Conservation (phyloP, 1,140 invertebrate genomes). For the Drosophila sp. region DNA sequence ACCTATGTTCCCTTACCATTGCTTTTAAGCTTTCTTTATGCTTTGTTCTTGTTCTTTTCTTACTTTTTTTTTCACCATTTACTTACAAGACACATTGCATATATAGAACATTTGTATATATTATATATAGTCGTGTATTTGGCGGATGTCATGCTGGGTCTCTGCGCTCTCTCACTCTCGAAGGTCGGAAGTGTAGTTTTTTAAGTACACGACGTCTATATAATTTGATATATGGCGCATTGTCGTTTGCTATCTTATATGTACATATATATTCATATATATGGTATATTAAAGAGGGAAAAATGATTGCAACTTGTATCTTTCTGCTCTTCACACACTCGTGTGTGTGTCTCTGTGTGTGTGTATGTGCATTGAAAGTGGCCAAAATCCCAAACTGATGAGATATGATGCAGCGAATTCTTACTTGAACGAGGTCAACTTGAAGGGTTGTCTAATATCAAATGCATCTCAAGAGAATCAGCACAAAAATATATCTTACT, state of each 20-base stretch:
- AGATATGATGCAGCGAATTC: slow-evolving; percentile 18
- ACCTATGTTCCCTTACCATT: slow-evolving; percentile 32
- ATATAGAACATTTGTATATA: slow-evolving; percentile 26
- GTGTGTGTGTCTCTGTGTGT: slow-evolving; percentile 12
- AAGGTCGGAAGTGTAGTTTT: slow-evolving; percentile 80
- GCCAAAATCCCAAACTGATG: slow-evolving; percentile 26
- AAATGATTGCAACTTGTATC: slow-evolving; percentile 41
- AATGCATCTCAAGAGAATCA: not conserved
- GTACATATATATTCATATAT: slow-evolving; percentile 33
- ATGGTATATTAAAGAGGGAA: slow-evolving; percentile 16
- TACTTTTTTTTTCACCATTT: slow-evolving; percentile 56
- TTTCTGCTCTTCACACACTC: slow-evolving; percentile 4
- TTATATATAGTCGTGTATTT: slow-evolving; percentile 51
- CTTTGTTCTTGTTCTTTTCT: slow-evolving; percentile 53
- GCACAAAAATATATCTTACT: not conserved
- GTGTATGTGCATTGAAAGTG: slow-evolving; percentile 34
- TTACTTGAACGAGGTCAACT: slow-evolving; percentile 41
- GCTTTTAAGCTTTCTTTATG: slow-evolving; percentile 65
- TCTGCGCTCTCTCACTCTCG: slow-evolving; percentile 31
- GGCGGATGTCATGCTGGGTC: slow-evolving; percentile 74
- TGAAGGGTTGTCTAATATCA: slow-evolving; percentile 21
- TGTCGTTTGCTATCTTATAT: slow-evolving; percentile 70
- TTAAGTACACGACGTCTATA: slow-evolving; percentile 77
- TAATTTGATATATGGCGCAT: slow-evolving; percentile 79
- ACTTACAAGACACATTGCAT: slow-evolving; percentile 65